Base-by-base conservation (phyloP, 2,113 vertebrate species). In the Sardina pilchardus region DNA sequence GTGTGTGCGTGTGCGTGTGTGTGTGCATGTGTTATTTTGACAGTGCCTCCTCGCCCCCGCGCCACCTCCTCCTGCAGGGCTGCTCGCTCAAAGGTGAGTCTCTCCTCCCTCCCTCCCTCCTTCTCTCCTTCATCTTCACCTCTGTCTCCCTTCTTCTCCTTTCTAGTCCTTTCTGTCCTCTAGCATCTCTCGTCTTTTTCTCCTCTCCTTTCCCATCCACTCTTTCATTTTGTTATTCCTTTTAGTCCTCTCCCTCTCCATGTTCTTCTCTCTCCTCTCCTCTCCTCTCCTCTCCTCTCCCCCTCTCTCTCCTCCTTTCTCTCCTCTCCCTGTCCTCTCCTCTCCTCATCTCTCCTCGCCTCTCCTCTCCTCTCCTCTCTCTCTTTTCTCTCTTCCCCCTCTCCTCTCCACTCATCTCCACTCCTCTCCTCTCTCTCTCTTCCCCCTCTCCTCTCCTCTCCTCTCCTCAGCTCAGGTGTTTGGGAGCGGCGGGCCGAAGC, bases 21-120 rank as follows among this genome's bases (percentile, higher is more conserved):
- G 24, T 82, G 83, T 83, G 86, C 84, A 24, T 83, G 75, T 87
- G 12, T 44, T 81, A 93, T 84, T 93, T 56, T 94, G 94, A 50
- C 94, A 99, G 98, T 95, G 96, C 95, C 92, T 97, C 97, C 45
- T 96, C 96, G 0, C 96, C 97, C 86, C 95, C 97, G 94, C 96
- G 96, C 83, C 97, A 97, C 92, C 93, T 98, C 90, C 95, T 97
- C 92, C 96, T 97, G 92, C 97, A 97, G 94, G 96, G 95, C 91
- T 96, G 93, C 91, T 95, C 96, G 88, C 96, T 97, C 84, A 98
- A 97, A 98, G 98, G 98, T 99, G 96, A 96, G 94, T 34, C 85
- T 34, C 4, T n/a, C 21, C 34, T 7, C 21, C 6, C 47, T 43
- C 21, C 6, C 47, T 43, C 83, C n/a, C 43, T 14, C 14, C n/a